These are phyloP conservation scores for Magallana gigas DNA, from an alignment of 1,140 invertebrate genomes.

Conservation along the genomic window DNA sequence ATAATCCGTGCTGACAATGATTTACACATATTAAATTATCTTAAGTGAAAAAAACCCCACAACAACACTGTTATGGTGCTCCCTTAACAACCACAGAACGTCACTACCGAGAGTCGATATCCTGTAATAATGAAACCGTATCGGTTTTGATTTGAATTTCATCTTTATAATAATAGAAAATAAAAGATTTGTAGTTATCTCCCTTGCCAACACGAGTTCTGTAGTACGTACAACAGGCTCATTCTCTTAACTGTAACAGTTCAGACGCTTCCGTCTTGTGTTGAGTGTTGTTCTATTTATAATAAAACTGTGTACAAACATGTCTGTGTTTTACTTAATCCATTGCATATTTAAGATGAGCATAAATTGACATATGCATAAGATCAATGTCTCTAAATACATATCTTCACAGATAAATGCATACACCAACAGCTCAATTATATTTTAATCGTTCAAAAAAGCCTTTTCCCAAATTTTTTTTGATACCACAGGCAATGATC, in stretches of 20 bases:
- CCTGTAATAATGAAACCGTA: not conserved
- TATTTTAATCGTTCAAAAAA: too few species aligned
- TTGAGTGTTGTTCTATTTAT: constrained; percentile 8
- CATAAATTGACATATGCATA: too few species aligned
- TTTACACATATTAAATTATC: too few species aligned
- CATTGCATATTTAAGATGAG: too few species aligned
- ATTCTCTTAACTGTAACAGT: not conserved
- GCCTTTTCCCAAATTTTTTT: too few species aligned
- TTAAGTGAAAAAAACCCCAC: not conserved
- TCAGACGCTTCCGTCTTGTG: not conserved
- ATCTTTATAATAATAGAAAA: not conserved
- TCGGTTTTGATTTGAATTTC: not conserved
- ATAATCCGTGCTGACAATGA: not conserved
- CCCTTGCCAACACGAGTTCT: not conserved
- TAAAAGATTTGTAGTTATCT: not conserved
- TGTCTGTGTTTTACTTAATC: not conserved
- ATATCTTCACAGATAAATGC: too few species aligned
- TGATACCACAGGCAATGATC: too few species aligned
- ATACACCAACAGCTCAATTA: too few species aligned
- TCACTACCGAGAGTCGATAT: not conserved
- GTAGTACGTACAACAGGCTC: not conserved
- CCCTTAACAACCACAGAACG: not conserved
- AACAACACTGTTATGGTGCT: not conserved
- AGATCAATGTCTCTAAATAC: too few species aligned
- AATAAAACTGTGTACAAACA: constrained; percentile 4